These are phyloP conservation scores for Gobio gobio DNA, from an alignment of 2,113 vertebrate genomes.

Conservation along the genomic window DNA sequence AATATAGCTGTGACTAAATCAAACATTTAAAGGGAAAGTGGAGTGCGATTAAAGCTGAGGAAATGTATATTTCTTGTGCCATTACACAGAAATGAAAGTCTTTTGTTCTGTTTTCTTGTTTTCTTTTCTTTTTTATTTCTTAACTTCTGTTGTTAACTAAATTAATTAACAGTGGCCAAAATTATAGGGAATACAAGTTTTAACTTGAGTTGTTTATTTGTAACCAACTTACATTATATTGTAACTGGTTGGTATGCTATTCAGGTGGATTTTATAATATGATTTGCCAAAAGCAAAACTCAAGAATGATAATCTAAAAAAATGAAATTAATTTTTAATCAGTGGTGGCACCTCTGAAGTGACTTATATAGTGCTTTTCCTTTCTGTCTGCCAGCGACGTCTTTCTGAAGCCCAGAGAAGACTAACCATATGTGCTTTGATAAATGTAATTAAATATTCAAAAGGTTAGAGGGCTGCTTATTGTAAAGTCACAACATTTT, in stretches of 20 bases:
- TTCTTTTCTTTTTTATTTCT: neutral
- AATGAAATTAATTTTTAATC: neutral
- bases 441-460: slow-evolving; percentile 51
- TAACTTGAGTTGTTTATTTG: neutral
- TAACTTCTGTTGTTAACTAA: neutral
- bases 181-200: neutral
- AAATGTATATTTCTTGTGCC: neutral
- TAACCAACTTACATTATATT: too few relatives aligned
- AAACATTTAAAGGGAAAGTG: neutral
- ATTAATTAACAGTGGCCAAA: neutral
- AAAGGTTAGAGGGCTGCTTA: slow-evolving; percentile 26
- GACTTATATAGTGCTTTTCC: slow-evolving; percentile 7
- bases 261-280: neutral
- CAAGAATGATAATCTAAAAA: neutral
- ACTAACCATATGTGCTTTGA: slow-evolving; percentile 14
- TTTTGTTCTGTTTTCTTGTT: neutral
- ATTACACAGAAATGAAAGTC: neutral
- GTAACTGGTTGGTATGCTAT: neutral
- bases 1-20: neutral
- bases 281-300: neutral
- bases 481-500: slow-evolving; percentile 20
- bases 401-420: slow-evolving; percentile 26
- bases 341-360: slow-evolving; percentile 31
- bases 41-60: neutral
- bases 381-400: neutral